Conservation (phyloP, 1,140 invertebrate species). For the Cecropterus lyciades region DNA sequence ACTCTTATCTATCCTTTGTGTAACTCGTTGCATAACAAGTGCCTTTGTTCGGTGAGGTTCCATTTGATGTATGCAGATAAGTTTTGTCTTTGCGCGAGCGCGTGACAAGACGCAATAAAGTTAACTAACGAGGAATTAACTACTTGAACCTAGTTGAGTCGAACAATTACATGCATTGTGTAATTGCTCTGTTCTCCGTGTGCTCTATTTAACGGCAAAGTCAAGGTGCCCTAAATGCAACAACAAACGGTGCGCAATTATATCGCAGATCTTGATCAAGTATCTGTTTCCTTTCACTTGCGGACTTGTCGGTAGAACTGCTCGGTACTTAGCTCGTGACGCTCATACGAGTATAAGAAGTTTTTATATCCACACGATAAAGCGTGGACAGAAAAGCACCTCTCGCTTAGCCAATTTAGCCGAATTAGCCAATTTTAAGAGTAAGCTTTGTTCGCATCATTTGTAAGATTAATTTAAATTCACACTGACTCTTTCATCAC, state of each 20-base stretch:
- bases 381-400: no score
- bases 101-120: constrained; percentile 38
- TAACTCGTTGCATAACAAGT: constrained; percentile 31
- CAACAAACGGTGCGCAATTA: constrained; percentile 22
- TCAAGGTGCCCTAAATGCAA: constrained; percentile 36
- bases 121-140: constrained; percentile 35
- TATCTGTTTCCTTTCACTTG: background rate
- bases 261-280: constrained; percentile 23
- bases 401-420: no score
- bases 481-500: no score
- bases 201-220: constrained; percentile 31
- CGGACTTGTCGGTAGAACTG: background rate
- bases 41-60: constrained; percentile 18
- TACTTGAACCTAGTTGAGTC: constrained; percentile 36
- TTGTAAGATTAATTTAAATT: no score
- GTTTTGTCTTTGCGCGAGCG: constrained; percentile 34
- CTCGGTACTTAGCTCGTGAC: background rate
- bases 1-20: constrained; percentile 25
- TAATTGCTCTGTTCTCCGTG: constrained; percentile 33
- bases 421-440: no score
- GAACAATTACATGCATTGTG: constrained; percentile 33
- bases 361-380: no score
- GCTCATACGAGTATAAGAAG: no score
- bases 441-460: no score
- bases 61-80: constrained; percentile 38